Evolutionary conservation across 2,797 vertebrate species (phyloP).

Genomic region (Pristis pectinata): DNA sequence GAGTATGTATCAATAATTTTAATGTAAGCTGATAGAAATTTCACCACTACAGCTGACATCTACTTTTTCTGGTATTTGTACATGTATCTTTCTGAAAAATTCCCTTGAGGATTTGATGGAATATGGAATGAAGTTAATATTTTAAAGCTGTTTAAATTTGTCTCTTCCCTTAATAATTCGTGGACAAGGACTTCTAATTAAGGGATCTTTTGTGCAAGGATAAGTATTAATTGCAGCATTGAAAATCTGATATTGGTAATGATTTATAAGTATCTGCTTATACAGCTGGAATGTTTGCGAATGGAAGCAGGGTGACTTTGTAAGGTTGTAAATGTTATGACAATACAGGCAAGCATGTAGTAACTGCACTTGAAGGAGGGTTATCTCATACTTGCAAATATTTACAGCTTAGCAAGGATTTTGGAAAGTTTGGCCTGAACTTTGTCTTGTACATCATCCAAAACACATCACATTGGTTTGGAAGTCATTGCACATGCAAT

Average conservation of each 20-base stretch:
- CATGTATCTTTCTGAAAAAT: background rate
- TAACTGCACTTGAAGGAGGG: background rate
- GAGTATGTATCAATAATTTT: background rate
- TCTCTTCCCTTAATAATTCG: background rate
- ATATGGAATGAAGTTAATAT: background rate
- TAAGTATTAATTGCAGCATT: background rate
- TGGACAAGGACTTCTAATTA: background rate
- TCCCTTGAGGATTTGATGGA: background rate
- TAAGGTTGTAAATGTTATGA: background rate
- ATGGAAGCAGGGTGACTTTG: background rate
- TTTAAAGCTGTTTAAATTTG: background rate
- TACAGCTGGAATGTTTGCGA: background rate
- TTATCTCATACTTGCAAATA: background rate
- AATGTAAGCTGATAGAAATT: background rate
- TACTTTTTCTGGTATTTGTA: background rate
- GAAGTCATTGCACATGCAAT: background rate
- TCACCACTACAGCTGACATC: background rate
- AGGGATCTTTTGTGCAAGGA: no score
- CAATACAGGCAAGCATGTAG: background rate
- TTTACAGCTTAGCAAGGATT: background rate
- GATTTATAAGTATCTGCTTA: background rate
- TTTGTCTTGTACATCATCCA: background rate
- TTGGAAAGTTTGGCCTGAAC: background rate
- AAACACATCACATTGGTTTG: background rate
- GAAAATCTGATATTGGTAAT: background rate